These are phyloP conservation scores for Daboia siamensis DNA, from an alignment of 2,113 vertebrate genomes.

Conservation along the genomic window DNA sequence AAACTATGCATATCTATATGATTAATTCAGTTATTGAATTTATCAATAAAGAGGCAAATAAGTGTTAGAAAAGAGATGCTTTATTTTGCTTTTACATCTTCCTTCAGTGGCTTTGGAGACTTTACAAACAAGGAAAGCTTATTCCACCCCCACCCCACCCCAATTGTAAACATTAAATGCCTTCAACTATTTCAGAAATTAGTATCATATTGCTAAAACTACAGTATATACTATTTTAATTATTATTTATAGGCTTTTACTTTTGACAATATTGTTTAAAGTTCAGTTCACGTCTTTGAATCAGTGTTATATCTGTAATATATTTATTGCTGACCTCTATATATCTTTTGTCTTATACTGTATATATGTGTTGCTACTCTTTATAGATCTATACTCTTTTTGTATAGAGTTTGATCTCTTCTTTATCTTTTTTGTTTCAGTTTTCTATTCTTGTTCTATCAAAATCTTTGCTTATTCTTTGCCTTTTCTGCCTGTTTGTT, in stretches of 20 bases:
- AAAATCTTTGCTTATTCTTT: background rate
- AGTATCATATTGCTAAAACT: background rate
- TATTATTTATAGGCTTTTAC: background rate
- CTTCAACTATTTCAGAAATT: background rate
- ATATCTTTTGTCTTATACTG: background rate
- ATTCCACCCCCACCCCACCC: too few species aligned
- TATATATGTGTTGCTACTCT: background rate
- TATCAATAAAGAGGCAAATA: background rate
- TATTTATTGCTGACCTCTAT: background rate
- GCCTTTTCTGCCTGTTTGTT: background rate
- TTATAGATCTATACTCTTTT: background rate
- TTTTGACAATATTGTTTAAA: background rate
- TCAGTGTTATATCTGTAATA: background rate
- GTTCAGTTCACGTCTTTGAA: background rate
- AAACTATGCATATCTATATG: background rate
- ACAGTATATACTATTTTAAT: background rate
- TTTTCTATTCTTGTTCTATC: background rate
- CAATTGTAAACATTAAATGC: background rate
- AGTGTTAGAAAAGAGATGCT: background rate
- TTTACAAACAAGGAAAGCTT: background rate
- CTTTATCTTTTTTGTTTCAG: background rate
- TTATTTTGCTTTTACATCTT: background rate
- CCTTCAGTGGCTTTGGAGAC: background rate
- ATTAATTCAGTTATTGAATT: background rate
- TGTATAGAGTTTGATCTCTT: background rate